A percentile compares a stretch with the other conserved stretches of the same genome.
Evolutionary conservation across 2,888 invertebrate genomes (phyloP).

Genomic region (Thyatira batis): DNA sequence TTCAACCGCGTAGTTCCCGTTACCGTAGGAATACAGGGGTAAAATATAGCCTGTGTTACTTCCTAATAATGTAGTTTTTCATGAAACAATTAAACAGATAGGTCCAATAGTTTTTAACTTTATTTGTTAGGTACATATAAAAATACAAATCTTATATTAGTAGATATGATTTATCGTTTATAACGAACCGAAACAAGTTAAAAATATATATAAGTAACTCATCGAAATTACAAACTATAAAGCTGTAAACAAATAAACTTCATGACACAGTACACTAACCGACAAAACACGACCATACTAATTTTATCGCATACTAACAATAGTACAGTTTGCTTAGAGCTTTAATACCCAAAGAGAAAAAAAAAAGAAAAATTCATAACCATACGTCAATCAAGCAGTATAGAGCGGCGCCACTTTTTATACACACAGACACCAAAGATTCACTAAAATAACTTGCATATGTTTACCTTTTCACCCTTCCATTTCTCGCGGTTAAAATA

Average conservation of each 20-base stretch:
- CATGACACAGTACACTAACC: background rate
- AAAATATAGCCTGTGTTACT: no score
- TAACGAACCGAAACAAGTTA: no score
- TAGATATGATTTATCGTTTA: no score
- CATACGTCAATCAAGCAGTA: conserved; percentile 64
- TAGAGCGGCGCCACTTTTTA: conserved; percentile 76
- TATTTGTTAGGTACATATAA: no score
- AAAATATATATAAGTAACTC: no score
- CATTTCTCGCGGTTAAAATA: conserved; percentile 76
- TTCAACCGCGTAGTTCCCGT: no score
- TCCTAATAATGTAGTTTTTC: no score
- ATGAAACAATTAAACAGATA: no score
- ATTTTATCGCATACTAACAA: background rate
- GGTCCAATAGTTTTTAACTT: no score
- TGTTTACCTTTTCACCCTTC: conserved; percentile 82
- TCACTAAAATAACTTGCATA: conserved; percentile 75
- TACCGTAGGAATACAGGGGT: no score
- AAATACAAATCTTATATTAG: no score
- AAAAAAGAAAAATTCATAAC: conserved; percentile 60
- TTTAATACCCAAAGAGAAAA: conserved; percentile 25
- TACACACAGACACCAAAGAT: conserved; percentile 68
- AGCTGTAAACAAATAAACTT: background rate
- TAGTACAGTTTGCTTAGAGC: conserved; percentile 9
- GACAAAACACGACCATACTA: background rate
- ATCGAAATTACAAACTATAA: background rate